Evolutionary conservation across 2,113 vertebrate genomes (phyloP), one percentile per base, ranked within the genome.

Genomic region (Phalacrocorax carbo): DNA sequence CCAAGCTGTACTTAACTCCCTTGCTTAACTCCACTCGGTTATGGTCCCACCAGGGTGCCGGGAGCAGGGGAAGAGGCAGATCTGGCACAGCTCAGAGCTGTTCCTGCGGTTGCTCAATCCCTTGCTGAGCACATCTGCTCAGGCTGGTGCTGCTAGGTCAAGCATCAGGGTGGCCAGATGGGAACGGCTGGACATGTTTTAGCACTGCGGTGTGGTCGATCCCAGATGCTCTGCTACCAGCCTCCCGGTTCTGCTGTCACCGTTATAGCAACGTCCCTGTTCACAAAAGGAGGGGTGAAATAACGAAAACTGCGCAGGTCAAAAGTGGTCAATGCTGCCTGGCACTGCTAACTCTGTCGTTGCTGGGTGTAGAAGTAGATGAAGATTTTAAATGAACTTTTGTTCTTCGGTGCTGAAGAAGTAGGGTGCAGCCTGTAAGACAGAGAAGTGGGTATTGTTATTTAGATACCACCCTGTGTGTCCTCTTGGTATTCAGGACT

Each of bases 191-290:
- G 70, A 82, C 65, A 60, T 85, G 57, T 81, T 87, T 38, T 14
- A 61, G 70, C 70, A 29, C 22, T 0, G 3, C 1, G 1, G 18
- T 4, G 65, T n/a, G 38, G 20, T 7, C 60, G 75, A 40, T 61
- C 32, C 61, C 85, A 54, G 82, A 10, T 70, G 90, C 16, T 80
- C 23, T 36, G 44, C 44, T 6, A 3, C n/a, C 42, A n/a, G 20
- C 62, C 36, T 42, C 30, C 57, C 57, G 4, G 15, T 1, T 6
- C 69, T 86, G 80, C 86, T 52, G 68, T 32, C 66, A 26, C 88
- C 1, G 0, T 7, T 4, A 11, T 2, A 26, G 49, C 54, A 52
- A 9, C 15, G 3, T 5, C 71, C 60, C 29, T 38, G 20, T 2
- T 68, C 64, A 42, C 49, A 36, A 1, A 68, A 9, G 4, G 2